Evolutionary conservation across 1,140 invertebrate species (phyloP), one percentile per base, ranked within the genome.

Genomic region (Adelges cooleyi): DNA sequence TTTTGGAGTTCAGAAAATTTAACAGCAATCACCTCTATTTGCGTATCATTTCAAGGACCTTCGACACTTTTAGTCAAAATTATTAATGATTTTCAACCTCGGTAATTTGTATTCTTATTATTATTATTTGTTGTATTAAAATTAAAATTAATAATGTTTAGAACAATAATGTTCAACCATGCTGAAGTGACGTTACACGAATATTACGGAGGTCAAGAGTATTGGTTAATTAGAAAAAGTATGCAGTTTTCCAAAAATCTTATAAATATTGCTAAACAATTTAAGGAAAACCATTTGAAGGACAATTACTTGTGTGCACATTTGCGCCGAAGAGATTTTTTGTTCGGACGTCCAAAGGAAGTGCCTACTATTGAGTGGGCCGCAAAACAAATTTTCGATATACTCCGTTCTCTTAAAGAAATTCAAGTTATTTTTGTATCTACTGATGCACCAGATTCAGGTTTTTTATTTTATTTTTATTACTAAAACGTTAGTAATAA

Each of bases 121-220:
- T n/a, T n/a, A n/a, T n/a, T n/a, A n/a, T n/a, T n/a, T n/a, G n/a
- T n/a, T n/a, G n/a, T n/a, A n/a, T n/a, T n/a, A n/a, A n/a, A n/a
- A n/a, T n/a, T n/a, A n/a, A n/a, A n/a, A n/a, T n/a, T n/a, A n/a
- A n/a, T n/a, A n/a, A n/a, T n/a, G n/a, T 77, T 72, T 67, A 85
- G 82, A 68, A 81, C 82, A 33, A 77, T 93, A 23, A 84, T 93
- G 77, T 80, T 98, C 70, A 84, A 90, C 69, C 83, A 89, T 73
- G 91, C 90, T 50, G 94, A 97, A 77, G 86, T 90, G 36, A 81
- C 91, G 11, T 76, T 97, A 18, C 93, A 98, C 75, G 85, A 93
- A 73, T 74, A 76, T 36, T 98, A 90, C 78, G 93, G 94, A 5
- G 84, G 86, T 67, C 72, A 75, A 54, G 75, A 82, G 38, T 97